These are phyloP conservation scores for Odontocolon sp. DNA, from an alignment of 2,888 invertebrate species.

Conservation along the genomic window DNA sequence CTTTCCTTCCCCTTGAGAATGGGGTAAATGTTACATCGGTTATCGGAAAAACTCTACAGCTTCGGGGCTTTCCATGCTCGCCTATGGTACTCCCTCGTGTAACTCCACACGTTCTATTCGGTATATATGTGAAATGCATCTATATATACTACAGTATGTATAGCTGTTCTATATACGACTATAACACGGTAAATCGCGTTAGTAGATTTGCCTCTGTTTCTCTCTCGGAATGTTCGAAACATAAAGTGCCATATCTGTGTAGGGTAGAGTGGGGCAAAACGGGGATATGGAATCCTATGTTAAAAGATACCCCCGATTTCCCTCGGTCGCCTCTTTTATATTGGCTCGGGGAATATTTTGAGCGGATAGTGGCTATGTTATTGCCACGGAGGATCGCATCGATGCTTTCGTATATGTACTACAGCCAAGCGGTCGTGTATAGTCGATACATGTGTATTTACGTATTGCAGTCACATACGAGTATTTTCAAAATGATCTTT, in stretches of 20 bases:
- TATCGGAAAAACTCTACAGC: constrained; percentile 8
- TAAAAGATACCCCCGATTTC: no score
- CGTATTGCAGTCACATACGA: constrained; percentile 22
- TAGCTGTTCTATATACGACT: not conserved
- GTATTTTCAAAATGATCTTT: constrained; percentile 32
- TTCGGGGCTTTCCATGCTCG: not conserved
- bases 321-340: no score
- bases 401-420: constrained; percentile 15
- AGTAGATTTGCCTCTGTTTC: constrained; percentile 21
- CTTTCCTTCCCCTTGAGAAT: no score
- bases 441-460: constrained; percentile 2
- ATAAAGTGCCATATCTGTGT: constrained; percentile 39
- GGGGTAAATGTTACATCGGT: constrained; percentile 15
- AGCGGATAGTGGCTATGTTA: constrained; percentile 40
- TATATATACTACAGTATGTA: not conserved
- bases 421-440: constrained; percentile 1
- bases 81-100: not conserved
- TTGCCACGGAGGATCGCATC: constrained; percentile 26
- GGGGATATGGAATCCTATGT: no score
- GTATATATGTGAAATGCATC: no score
- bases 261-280: no score
- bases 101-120: not conserved
- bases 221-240: constrained; percentile 19
- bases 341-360: constrained; percentile 35
- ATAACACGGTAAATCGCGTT: constrained; percentile 27